Evolutionary conservation across 2,113 vertebrate species (phyloP).

Genomic region (Acrocephalus arundinaceus): DNA sequence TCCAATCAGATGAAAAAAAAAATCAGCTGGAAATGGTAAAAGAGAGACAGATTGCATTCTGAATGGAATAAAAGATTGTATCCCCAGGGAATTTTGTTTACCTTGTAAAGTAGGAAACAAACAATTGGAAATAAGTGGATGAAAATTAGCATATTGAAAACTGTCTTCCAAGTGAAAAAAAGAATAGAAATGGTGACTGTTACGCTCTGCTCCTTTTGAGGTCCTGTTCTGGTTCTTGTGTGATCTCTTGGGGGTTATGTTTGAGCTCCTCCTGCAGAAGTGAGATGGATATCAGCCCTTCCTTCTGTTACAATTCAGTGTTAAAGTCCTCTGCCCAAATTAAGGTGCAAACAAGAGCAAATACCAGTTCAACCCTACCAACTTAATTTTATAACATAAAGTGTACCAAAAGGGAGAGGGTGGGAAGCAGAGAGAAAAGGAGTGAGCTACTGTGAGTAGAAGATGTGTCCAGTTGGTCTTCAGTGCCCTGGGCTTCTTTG

Average conservation of each 20-base stretch:
- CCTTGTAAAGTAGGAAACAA: not conserved
- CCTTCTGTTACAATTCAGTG: accelerated
- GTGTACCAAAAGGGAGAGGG: not conserved
- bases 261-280: not conserved
- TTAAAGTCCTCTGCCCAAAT: not conserved
- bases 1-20: not conserved
- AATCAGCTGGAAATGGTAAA: not conserved
- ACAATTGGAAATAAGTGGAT: not conserved
- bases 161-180: not conserved
- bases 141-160: not conserved
- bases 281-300: not conserved
- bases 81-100: not conserved
- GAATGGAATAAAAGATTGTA: not conserved
- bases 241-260: not conserved
- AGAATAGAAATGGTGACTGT: not conserved
- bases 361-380: accelerated
- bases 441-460: not conserved
- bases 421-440: not conserved
- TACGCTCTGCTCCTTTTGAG: not conserved
- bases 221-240: not conserved
- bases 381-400: not conserved
- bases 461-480: not conserved
- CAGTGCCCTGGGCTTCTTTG: not conserved
- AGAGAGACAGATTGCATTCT: not conserved
- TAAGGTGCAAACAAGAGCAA: not conserved